These are phyloP conservation scores for Rhodophaea formosa DNA, from an alignment of 2,888 invertebrate species.

Conservation along the genomic window DNA sequence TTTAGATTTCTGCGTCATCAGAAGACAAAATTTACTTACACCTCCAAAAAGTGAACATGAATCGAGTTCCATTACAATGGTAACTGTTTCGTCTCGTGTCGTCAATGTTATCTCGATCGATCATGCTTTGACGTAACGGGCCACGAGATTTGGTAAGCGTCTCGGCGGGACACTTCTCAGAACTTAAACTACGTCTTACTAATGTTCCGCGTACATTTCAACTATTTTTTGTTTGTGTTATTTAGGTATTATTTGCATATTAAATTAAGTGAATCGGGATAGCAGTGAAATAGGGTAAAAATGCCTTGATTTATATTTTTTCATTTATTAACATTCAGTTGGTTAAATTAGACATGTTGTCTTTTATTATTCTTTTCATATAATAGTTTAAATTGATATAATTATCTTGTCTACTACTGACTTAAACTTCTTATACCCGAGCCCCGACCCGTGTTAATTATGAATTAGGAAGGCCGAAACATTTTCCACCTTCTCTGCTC, in stretches of 20 bases:
- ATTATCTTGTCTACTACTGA: no score
- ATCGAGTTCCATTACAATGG: constrained; percentile 2
- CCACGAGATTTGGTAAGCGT: constrained; percentile 9
- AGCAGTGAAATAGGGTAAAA: not conserved
- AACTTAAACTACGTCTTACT: not conserved
- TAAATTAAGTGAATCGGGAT: not conserved
- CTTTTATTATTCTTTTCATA: no score
- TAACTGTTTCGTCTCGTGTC: not conserved
- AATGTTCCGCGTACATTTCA: constrained; percentile 12
- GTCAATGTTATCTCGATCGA: constrained; percentile 18
- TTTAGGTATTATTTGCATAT: not conserved
- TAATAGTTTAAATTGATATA: no score
- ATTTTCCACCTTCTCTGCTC: no score
- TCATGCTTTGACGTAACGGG: constrained; percentile 17
- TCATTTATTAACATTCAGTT: no score
- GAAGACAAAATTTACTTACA: no score
- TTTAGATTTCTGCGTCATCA: not conserved
- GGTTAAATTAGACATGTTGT: no score
- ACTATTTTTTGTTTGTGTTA: not conserved
- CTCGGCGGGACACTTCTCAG: constrained; percentile 9
- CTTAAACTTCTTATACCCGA: no score
- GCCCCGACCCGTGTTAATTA: no score
- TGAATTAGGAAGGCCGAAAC: no score
- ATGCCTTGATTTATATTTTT: not conserved
- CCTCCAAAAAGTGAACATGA: no score